A percentile compares a stretch with the other conserved stretches of the same genome.
phyloP scores from a whole-genome alignment of 2,888 invertebrate species.

The Cantharis nigra region DNA sequence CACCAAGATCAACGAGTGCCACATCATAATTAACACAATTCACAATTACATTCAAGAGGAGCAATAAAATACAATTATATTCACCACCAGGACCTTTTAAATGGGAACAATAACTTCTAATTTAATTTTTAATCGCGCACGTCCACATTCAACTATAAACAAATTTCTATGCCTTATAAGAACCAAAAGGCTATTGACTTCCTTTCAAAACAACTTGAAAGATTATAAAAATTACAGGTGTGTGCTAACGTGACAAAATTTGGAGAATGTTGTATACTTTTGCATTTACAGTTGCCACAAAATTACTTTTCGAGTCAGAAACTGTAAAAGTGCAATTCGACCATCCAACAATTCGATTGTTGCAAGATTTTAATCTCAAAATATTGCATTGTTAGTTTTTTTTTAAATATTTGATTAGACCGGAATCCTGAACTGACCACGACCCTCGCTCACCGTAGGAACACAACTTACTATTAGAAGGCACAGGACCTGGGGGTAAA shows the following conservation, averaged over 20 bases:
- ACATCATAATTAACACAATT: constrained; percentile 1
- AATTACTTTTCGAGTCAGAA: background rate
- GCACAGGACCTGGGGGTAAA: no score
- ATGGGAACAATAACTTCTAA: background rate
- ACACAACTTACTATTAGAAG: no score
- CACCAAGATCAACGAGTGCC: background rate
- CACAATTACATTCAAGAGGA: background rate
- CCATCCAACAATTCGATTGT: no score
- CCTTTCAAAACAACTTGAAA: background rate
- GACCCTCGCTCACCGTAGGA: no score
- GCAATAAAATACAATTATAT: background rate
- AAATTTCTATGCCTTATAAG: background rate
- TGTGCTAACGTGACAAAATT: background rate
- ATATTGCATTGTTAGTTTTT: no score
- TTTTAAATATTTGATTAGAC: no score
- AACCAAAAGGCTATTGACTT: background rate
- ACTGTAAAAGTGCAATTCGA: background rate
- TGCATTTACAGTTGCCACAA: background rate
- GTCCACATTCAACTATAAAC: background rate
- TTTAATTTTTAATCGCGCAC: background rate
- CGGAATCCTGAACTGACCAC: no score
- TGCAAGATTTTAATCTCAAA: no score
- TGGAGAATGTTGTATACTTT: background rate
- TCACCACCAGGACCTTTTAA: background rate
- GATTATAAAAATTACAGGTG: background rate